Percentiles rank a stretch among this genome's conserved stretches.
These are phyloP conservation scores for Eucidaris tribuloides DNA, from an alignment of 35 echinoderm and acorn worm genomes.

Conservation along the genomic window DNA sequence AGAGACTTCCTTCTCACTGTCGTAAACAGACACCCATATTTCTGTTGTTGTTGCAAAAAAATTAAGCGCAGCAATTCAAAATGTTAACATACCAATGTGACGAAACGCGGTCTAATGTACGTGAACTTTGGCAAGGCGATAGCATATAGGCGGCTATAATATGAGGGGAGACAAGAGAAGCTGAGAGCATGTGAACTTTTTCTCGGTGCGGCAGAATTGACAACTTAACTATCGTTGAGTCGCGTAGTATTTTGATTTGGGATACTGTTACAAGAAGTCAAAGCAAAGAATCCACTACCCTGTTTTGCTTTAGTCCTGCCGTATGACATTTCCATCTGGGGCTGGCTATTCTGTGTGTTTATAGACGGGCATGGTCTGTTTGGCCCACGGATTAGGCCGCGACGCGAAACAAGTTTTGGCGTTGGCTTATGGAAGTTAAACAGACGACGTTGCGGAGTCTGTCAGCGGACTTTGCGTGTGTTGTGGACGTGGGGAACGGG, in stretches of 20 bases:
- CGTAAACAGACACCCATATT: constrained; percentile 7
- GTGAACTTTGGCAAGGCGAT: not conserved
- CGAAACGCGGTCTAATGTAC: not conserved
- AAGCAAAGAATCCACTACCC: constrained; percentile 11
- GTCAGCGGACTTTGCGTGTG: not conserved
- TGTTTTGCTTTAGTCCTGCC: not conserved
- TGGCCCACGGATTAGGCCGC: not conserved
- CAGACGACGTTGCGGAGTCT: not conserved
- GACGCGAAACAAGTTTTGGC: not conserved
- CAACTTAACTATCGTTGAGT: constrained; percentile 29
- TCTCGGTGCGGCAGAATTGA: not conserved
- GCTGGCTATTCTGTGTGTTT: constrained; percentile 5
- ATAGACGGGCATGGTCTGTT: constrained; percentile 16
- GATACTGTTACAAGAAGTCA: constrained; percentile 20
- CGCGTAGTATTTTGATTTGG: constrained; percentile 15
- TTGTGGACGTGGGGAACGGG: not conserved
- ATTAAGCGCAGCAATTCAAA: constrained; percentile 1
- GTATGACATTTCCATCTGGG: constrained; percentile 30
- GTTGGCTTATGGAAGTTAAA: not conserved
- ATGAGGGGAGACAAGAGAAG: too few species aligned
- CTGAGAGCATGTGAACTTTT: constrained; percentile 9
- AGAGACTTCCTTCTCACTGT: not conserved
- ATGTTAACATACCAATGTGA: constrained; percentile 13
- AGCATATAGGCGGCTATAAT: too few species aligned
- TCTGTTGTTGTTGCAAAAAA: not conserved